Evolutionary conservation across 2,888 invertebrate genomes (phyloP).

Genomic region (Quadroppia sp.): DNA sequence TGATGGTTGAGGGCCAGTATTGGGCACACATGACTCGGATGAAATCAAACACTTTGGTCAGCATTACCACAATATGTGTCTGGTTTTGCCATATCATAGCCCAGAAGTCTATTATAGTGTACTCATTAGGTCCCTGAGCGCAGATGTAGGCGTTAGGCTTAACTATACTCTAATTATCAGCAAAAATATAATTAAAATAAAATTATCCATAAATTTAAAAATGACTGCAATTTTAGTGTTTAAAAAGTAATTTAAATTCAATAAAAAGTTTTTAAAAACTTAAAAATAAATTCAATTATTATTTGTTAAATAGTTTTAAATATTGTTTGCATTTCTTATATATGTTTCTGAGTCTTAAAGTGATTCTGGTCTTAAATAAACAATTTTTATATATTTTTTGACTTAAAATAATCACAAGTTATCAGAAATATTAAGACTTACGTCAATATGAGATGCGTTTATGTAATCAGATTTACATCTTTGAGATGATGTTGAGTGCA

Average conservation of each 20-base stretch:
- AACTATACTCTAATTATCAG: conserved; percentile 64
- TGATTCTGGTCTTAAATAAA: no score
- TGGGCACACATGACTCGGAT: conserved; percentile 99
- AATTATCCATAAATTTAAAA: neutral
- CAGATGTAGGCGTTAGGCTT: conserved; percentile 70
- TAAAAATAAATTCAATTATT: no score
- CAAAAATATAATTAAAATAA: neutral
- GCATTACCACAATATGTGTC: conserved; percentile 93
- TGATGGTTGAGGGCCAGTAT: conserved; percentile 92
- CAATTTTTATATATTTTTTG: no score
- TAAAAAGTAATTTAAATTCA: no score
- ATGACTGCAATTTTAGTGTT: no score
- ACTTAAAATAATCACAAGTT: no score
- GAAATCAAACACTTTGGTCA: conserved; percentile 97
- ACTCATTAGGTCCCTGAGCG: conserved; percentile 82
- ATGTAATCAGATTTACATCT: conserved; percentile 69
- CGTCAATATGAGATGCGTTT: conserved; percentile 90
- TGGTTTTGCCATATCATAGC: conserved; percentile 89
- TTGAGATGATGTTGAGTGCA: conserved; percentile 60
- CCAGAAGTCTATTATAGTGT: conserved; percentile 93
- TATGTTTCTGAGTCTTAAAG: no score
- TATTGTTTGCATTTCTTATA: no score
- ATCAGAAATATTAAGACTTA: conserved; percentile 42
- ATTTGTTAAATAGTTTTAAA: no score
- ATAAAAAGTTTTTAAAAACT: no score